Conservation (phyloP, 2,888 invertebrate genomes). For the Actias luna region DNA sequence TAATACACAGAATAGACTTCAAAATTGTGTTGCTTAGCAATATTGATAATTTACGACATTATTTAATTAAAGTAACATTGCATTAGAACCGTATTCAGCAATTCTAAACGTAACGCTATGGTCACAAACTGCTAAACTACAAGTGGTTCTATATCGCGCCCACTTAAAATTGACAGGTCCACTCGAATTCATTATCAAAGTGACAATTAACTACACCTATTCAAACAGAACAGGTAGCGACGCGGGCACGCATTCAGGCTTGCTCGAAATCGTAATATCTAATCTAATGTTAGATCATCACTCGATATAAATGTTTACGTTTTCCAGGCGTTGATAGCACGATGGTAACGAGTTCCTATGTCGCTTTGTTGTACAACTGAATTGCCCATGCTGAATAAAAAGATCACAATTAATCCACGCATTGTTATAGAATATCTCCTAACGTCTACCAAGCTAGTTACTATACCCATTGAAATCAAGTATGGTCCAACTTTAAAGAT, state of each 20-base stretch:
- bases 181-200: slow-evolving; percentile 27
- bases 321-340: too few species aligned
- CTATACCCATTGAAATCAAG: too few species aligned
- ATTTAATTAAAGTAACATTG: background rate
- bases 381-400: too few species aligned
- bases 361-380: too few species aligned
- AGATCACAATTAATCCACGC: too few species aligned
- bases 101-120: background rate
- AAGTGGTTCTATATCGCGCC: slow-evolving; percentile 14
- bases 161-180: slow-evolving; percentile 24
- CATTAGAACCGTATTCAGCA: background rate
- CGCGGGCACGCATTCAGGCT: slow-evolving; percentile 15
- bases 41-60: background rate
- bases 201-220: slow-evolving; percentile 34
- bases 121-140: background rate
- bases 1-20: background rate
- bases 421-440: too few species aligned
- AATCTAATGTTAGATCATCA: slow-evolving; percentile 12
- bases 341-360: too few species aligned
- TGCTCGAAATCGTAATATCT: slow-evolving; percentile 6
- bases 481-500: too few species aligned
- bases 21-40: background rate
- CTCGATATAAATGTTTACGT: slow-evolving; percentile 5
- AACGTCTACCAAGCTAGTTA: too few species aligned
- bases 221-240: slow-evolving; percentile 39